A percentile compares a stretch with the other conserved stretches of the same genome.
These are phyloP conservation scores for Drosophila pruinosa DNA, from an alignment of 1,140 invertebrate genomes.

Conservation along the genomic window DNA sequence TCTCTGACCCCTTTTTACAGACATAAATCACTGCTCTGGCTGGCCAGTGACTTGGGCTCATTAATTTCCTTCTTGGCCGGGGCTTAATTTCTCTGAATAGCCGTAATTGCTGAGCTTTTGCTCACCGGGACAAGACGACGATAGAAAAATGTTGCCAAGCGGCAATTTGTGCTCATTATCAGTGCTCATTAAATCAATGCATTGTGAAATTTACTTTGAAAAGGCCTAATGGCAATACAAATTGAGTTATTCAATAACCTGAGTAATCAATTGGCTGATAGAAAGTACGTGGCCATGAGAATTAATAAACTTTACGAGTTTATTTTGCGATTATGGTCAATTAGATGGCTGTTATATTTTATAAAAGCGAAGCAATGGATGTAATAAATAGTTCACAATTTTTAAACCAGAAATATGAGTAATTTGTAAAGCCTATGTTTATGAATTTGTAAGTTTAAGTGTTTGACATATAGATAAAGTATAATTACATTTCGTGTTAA, in stretches of 20 bases:
- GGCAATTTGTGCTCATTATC: constrained; percentile 41
- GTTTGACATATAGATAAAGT: too few relatives aligned
- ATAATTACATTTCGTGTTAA: not conserved
- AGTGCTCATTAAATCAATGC: constrained; percentile 23
- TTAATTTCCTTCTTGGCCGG: constrained; percentile 50
- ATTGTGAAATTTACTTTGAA: not conserved
- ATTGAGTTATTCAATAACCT: not conserved
- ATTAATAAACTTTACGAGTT: not conserved
- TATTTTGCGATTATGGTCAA: too few relatives aligned
- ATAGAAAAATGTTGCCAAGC: constrained; percentile 12
- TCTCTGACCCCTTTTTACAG: not conserved
- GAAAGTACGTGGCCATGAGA: not conserved
- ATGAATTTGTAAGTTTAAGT: too few relatives aligned
- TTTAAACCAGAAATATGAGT: too few relatives aligned
- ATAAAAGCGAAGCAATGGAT: too few relatives aligned
- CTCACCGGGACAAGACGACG: not conserved
- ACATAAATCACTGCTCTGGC: constrained; percentile 52
- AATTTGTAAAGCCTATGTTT: too few relatives aligned
- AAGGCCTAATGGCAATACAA: not conserved
- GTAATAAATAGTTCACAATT: too few relatives aligned
- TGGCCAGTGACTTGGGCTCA: constrained; percentile 17
- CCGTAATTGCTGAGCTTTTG: constrained; percentile 35
- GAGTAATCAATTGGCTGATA: not conserved
- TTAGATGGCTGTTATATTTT: not conserved
- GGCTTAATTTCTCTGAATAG: constrained; percentile 43